Percentiles rank a stretch among this genome's conserved stretches.
Conservation (phyloP, 2,888 invertebrate genomes). For the Perizoma flavofasciatum region DNA sequence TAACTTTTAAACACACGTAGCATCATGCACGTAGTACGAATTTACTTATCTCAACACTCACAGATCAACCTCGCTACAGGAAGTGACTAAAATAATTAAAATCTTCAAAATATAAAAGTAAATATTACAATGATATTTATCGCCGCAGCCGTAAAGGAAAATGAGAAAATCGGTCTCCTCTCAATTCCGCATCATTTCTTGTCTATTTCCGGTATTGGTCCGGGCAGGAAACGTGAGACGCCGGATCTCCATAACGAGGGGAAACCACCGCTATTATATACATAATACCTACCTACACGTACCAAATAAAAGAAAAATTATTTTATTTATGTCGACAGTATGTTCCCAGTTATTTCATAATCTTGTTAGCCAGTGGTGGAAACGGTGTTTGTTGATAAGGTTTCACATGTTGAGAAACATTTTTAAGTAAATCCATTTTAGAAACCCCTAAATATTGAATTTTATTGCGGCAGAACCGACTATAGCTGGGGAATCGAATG, state of each 20-base stretch:
- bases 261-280: conserved; percentile 48
- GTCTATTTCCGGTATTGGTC: conserved; percentile 68
- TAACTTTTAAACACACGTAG: not conserved
- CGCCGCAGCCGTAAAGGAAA: conserved; percentile 13
- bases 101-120: not conserved
- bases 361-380: too few relatives aligned
- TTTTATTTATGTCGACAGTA: too few relatives aligned
- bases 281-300: conserved; percentile 29
- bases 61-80: not conserved
- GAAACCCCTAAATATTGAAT: too few relatives aligned
- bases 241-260: conserved; percentile 74
- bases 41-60: too few relatives aligned
- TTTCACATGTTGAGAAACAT: too few relatives aligned
- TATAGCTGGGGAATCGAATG: too few relatives aligned
- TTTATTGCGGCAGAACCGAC: too few relatives aligned
- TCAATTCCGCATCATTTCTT: conserved; percentile 59
- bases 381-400: too few relatives aligned
- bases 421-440: too few relatives aligned
- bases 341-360: too few relatives aligned
- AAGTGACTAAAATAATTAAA: conserved; percentile 1
- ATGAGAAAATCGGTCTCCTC: conserved; percentile 34
- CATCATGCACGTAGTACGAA: too few relatives aligned
- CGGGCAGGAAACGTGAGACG: conserved; percentile 63
- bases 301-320: conserved; percentile 4
- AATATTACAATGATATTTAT: conserved; percentile 14